phyloP scores from a whole-genome alignment of 2,113 vertebrate genomes.

The Xiphophorus maculatus region DNA sequence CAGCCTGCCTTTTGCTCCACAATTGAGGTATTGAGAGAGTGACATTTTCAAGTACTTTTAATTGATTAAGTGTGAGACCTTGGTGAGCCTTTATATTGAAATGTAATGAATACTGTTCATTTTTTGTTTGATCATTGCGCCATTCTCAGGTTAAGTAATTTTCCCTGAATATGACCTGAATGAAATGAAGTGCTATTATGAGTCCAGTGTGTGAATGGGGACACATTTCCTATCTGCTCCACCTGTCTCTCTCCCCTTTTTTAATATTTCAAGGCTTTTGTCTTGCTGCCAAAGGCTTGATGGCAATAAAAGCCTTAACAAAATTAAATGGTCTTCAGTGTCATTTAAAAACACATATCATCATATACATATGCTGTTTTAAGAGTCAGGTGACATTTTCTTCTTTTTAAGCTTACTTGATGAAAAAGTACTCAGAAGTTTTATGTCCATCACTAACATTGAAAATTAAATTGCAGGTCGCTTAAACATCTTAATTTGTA shows the following conservation, averaged over 20 bases:
- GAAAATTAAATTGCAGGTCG: too few species aligned
- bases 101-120: constrained; percentile 27
- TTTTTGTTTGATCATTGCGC: constrained; percentile 23
- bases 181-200: constrained; percentile 33
- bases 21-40: not conserved
- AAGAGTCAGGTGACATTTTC: not conserved
- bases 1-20: constrained; percentile 1
- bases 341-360: constrained; percentile 24
- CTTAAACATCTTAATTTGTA: not conserved
- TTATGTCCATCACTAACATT: not conserved
- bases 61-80: constrained; percentile 14
- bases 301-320: constrained; percentile 17
- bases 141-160: constrained; percentile 50
- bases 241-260: constrained; percentile 5
- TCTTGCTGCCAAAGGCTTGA: constrained; percentile 4
- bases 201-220: constrained; percentile 16
- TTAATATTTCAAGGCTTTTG: constrained; percentile 41
- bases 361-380: not conserved
- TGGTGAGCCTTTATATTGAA: constrained; percentile 33
- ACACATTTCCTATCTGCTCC: constrained; percentile 29
- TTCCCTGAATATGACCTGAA: constrained; percentile 31
- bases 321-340: constrained; percentile 21
- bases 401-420: not conserved
- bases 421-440: not conserved
- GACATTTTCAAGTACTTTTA: constrained; percentile 13